These are phyloP conservation scores for Lydus trimaculatus DNA, from an alignment of 2,888 invertebrate species.

Conservation along the genomic window DNA sequence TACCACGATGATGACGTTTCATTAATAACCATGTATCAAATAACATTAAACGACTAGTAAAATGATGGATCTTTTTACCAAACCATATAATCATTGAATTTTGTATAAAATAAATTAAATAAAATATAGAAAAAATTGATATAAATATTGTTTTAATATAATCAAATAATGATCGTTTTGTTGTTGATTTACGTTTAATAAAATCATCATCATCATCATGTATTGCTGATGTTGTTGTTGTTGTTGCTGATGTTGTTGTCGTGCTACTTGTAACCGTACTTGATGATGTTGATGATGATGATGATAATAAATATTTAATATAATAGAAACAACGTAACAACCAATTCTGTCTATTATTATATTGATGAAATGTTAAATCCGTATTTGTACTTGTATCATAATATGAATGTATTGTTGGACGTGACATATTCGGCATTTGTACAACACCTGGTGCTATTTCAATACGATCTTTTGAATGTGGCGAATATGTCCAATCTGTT, in stretches of 20 bases:
- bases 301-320: conserved; percentile 29
- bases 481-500: conserved; percentile 91
- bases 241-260: conserved; percentile 25
- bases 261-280: not conserved
- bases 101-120: conserved; percentile 43
- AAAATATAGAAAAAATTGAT: conserved; percentile 32
- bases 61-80: conserved; percentile 49
- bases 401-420: conserved; percentile 68
- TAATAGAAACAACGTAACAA: not conserved
- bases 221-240: conserved; percentile 17
- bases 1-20: conserved; percentile 39
- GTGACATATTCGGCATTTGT: conserved; percentile 90
- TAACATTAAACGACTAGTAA: conserved; percentile 55
- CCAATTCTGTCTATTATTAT: not conserved
- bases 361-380: conserved; percentile 32
- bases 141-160: not conserved
- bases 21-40: conserved; percentile 57
- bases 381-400: conserved; percentile 50
- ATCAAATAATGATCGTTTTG: conserved; percentile 13
- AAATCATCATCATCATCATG: conserved; percentile 28
- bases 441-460: conserved; percentile 81
- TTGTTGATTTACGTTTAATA: conserved; percentile 13
- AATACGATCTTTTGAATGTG: conserved; percentile 80
- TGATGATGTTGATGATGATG: conserved; percentile 39
- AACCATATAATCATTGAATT: conserved; percentile 43